These are phyloP conservation scores for Rousettus madagascariensis DNA, from an alignment of 2,797 vertebrate species.

Conservation along the genomic window DNA sequence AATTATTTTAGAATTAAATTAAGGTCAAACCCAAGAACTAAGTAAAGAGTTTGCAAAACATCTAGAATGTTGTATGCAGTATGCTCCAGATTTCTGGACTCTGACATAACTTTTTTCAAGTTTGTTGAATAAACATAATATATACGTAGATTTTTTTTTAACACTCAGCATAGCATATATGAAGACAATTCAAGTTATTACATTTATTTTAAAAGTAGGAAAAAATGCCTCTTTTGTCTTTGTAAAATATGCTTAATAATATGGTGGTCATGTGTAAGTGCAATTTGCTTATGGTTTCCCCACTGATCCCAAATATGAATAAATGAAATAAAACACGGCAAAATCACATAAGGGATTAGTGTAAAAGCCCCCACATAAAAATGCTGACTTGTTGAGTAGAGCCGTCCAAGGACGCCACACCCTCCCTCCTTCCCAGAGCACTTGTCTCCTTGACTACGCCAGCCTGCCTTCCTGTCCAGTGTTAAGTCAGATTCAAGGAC, in stretches of 20 bases:
- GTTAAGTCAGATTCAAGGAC: neutral
- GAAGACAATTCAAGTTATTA: neutral
- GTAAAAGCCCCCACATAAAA: neutral
- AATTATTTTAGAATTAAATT: neutral
- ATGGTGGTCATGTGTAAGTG: neutral
- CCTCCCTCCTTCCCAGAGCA: neutral
- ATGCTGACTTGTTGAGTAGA: neutral
- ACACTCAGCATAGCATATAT: neutral
- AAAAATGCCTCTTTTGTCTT: neutral
- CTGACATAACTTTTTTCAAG: neutral
- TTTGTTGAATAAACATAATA: neutral
- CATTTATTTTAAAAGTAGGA: neutral
- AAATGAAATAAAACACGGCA: neutral
- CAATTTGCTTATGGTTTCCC: neutral
- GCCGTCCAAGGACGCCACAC: accelerated
- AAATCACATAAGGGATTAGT: neutral
- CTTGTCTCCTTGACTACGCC: neutral
- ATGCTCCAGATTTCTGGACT: neutral
- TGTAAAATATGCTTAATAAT: neutral
- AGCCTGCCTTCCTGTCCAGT: neutral
- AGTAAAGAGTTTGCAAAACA: neutral
- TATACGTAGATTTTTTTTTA: neutral
- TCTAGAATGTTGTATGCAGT: neutral
- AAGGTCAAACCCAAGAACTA: neutral
- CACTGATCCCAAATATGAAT: neutral